Base-by-base conservation (phyloP, 1,140 invertebrate genomes). In the Sitophilus oryzae region DNA sequence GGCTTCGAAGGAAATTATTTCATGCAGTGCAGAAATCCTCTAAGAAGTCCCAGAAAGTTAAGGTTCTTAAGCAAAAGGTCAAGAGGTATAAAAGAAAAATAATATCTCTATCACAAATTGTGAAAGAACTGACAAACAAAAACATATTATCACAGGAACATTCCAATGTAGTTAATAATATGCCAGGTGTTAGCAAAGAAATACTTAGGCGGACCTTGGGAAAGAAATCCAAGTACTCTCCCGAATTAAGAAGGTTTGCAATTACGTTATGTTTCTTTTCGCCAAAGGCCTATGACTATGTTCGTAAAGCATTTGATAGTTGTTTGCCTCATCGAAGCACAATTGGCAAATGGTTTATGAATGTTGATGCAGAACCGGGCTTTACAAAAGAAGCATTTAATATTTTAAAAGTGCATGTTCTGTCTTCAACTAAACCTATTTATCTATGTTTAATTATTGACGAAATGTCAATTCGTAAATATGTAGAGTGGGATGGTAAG, bases 281-380 rank as follows among this genome's bases (percentile, higher is more conserved):
- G 8, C 42, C 51, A 3, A 51, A 51, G 34, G 51, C n/a, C 9
- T 52, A 58, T 35, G 21, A 47, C 10, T 58, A 53, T 53, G 49
- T 58, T 10, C 18, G 56, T 10, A 14, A 38, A 54, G 40, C 16
- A 14, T 56, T 51, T 43, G 37, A 58, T 19, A 41, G 18, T 19
- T 58, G 42, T 22, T 47, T 58, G 22, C 56, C 50, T 2, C 49
- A 58, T 25, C 22, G 10, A 30, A 58, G 37, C 16, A 58, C 43
- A 1, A 45, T 58, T 11, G 19, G 43, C n/a, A 52, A 36, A 23
- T 58, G 56, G 56, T 52, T 37, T 47, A n/a, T 30, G 25, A 45
- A 34, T 19, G 34, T 52, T 36, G 42, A 58, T 46, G 48, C 21
- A 8, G 21, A 45, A 19, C 56, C 56, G 14, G 49, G 56, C 6